Conservation (phyloP, 1,140 invertebrate genomes). For the Halesus radiatus region DNA sequence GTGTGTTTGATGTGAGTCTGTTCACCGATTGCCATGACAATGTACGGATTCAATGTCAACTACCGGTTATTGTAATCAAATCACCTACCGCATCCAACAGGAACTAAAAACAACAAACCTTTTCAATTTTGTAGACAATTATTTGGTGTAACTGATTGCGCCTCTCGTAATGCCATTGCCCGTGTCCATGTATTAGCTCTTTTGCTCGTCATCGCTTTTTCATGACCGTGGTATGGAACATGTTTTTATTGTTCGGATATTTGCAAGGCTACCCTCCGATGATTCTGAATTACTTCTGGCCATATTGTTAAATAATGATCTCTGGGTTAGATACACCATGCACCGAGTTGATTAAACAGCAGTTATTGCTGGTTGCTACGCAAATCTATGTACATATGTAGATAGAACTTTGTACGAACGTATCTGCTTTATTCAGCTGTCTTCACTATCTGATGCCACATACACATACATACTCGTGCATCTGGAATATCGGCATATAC, state of each 20-base stretch:
- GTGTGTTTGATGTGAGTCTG: not conserved
- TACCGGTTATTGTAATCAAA: slow-evolving; percentile 35
- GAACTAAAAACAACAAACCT: slow-evolving; percentile 29
- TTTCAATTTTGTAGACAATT: slow-evolving; percentile 15
- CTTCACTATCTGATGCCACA: too few species aligned
- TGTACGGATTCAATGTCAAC: slow-evolving; percentile 35
- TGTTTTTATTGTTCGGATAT: slow-evolving; percentile 6
- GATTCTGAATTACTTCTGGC: too few species aligned
- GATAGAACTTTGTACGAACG: too few species aligned
- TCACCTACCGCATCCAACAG: slow-evolving; percentile 27
- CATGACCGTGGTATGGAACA: not conserved
- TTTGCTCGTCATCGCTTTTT: slow-evolving; percentile 21
- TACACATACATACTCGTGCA: too few species aligned
- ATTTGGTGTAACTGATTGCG: slow-evolving; percentile 27
- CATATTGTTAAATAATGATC: too few species aligned
- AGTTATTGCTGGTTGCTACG: too few species aligned
- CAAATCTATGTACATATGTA: not conserved
- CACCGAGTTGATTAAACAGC: too few species aligned
- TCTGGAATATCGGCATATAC: too few species aligned
- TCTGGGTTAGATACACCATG: too few species aligned
- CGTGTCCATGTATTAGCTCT: slow-evolving; percentile 7
- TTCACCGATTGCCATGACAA: slow-evolving; percentile 34
- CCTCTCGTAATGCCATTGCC: not conserved
- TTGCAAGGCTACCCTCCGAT: slow-evolving; percentile 3
- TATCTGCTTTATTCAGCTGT: too few species aligned